A percentile compares a stretch with the other conserved stretches of the same genome.
phyloP scores from a whole-genome alignment of 2,797 vertebrate genomes.

The Synaphobranchus kaupii region DNA sequence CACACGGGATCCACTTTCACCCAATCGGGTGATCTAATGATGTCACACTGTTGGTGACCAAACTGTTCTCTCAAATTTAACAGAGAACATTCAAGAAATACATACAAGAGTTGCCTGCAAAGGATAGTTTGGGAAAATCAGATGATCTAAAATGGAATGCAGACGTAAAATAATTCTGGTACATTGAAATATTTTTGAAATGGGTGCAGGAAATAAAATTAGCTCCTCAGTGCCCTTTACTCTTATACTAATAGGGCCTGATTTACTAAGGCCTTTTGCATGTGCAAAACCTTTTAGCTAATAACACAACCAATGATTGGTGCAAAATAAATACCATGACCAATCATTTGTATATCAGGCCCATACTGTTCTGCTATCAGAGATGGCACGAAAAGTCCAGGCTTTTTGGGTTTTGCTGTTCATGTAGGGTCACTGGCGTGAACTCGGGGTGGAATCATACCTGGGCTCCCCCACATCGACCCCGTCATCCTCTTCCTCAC shows the following conservation, averaged over 20 bases:
- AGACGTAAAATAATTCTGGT: too few relatives aligned
- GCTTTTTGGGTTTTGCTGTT: neutral
- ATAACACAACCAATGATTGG: too few relatives aligned
- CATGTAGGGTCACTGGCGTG: neutral
- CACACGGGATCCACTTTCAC: neutral
- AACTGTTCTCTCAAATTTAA: neutral
- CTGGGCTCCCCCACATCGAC: slow-evolving; percentile 88
- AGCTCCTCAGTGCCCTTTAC: neutral
- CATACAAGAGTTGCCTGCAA: neutral
- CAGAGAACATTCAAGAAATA: neutral
- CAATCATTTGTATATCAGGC: too few relatives aligned
- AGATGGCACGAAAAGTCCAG: neutral
- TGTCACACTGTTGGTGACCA: neutral
- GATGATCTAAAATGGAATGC: too few relatives aligned
- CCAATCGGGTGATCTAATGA: neutral
- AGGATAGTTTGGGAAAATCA: too few relatives aligned
- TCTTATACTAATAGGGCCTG: neutral
- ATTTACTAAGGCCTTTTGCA: too few relatives aligned
- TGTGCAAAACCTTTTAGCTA: too few relatives aligned
- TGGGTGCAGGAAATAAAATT: neutral
- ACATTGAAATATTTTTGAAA: neutral
- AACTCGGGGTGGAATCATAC: slow-evolving; percentile 58
- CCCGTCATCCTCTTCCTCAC: slow-evolving; percentile 94
- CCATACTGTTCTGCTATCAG: too few relatives aligned
- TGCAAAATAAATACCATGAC: too few relatives aligned